Conservation (phyloP, 2,888 invertebrate genomes). For the Glyphotaelius pellucidus region DNA sequence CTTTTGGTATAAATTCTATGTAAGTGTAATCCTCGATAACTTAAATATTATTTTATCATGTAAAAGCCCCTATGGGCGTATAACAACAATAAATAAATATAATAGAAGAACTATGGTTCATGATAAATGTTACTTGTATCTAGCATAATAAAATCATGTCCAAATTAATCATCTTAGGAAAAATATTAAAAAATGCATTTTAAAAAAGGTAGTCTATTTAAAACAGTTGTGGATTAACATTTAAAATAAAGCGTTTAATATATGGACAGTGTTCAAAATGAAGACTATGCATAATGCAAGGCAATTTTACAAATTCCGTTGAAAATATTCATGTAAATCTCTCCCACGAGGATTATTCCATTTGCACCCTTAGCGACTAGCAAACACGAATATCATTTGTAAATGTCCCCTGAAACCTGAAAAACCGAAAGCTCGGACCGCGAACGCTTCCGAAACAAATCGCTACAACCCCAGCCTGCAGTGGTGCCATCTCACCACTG, state of each 20-base stretch:
- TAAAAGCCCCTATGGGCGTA: no score
- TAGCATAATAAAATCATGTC: background rate
- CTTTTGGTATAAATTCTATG: no score
- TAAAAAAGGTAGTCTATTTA: background rate
- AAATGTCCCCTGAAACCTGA: constrained; percentile 2
- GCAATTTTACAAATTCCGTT: background rate
- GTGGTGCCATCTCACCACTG: background rate
- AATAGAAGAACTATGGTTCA: no score
- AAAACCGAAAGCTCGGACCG: background rate
- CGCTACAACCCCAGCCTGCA: background rate
- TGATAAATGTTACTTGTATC: no score
- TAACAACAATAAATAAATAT: no score
- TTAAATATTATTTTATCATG: no score
- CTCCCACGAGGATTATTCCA: background rate
- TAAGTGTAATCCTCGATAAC: no score
- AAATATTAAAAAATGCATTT: background rate
- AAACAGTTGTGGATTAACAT: background rate
- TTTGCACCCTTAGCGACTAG: background rate
- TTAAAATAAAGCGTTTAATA: background rate
- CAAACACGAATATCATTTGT: background rate
- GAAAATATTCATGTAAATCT: background rate
- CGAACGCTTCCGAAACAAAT: background rate
- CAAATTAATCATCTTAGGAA: background rate
- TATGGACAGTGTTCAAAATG: background rate
- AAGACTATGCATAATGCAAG: background rate